A percentile compares a stretch with the other conserved stretches of the same genome.
Conservation (phyloP, 64 coral and sea anemone species). For the Actinia equina region DNA sequence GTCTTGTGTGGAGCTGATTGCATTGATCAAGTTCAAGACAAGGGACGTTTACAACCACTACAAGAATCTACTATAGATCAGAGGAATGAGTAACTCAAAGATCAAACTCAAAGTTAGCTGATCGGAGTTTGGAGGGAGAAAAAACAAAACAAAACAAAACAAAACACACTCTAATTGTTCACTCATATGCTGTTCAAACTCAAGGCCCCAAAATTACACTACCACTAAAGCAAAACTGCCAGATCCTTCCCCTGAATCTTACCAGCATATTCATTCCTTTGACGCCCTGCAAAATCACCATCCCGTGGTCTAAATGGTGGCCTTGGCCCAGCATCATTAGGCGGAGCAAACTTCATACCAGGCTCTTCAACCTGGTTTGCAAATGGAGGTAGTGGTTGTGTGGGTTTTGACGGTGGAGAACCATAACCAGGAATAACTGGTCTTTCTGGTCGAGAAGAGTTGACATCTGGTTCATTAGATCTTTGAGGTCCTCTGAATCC, state of each 20-base stretch:
- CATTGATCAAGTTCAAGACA: too few relatives aligned
- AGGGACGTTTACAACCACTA: too few relatives aligned
- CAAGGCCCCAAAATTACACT: not conserved
- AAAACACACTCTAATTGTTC: too few relatives aligned
- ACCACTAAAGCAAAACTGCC: not conserved
- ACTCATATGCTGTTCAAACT: too few relatives aligned
- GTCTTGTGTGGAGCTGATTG: too few relatives aligned
- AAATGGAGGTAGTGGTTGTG: constrained; percentile 7
- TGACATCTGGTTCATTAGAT: not conserved
- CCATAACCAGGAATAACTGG: constrained; percentile 7
- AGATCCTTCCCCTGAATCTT: not conserved
- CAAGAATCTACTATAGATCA: too few relatives aligned
- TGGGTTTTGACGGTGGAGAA: not conserved
- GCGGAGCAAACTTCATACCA: not conserved
- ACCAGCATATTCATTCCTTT: not conserved
- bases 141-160: too few relatives aligned
- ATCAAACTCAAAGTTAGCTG: too few relatives aligned
- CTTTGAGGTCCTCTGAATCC: not conserved
- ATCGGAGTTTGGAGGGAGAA: too few relatives aligned
- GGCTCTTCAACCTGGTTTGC: not conserved
- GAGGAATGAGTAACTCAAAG: too few relatives aligned
- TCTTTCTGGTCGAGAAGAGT: not conserved
- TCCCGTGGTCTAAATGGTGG: constrained; percentile 4
- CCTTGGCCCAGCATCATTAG: not conserved
- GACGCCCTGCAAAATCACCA: not conserved